Conservation (phyloP, 2,113 vertebrate species). For the Mus musculus region GRCm39 chr12:106258001-106258500, state of each 20-base stretch:
- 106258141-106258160: constrained; percentile 90
- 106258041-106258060: constrained; percentile 85
- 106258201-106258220: constrained; percentile 91
- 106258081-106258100: constrained; percentile 87
- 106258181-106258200: constrained; percentile 93
- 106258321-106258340: constrained; percentile 42
- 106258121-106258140: constrained; percentile 84
- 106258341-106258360: neutral
- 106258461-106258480: neutral
- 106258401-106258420: neutral
- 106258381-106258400: neutral
- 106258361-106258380: neutral
- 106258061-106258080: constrained; percentile 87
- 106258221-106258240: constrained; percentile 91
- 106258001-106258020: constrained; percentile 80
- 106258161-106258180: constrained; percentile 91
- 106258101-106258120: constrained; percentile 82
- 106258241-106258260: constrained; percentile 94
- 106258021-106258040: constrained; percentile 83
- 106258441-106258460: neutral
- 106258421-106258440: neutral
- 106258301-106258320: constrained; percentile 89
- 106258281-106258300: constrained; percentile 88
- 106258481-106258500: neutral
- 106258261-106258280: constrained; percentile 92